Conservation (phyloP, 2,113 vertebrate species). For the Cheirogaleus medius region DNA sequence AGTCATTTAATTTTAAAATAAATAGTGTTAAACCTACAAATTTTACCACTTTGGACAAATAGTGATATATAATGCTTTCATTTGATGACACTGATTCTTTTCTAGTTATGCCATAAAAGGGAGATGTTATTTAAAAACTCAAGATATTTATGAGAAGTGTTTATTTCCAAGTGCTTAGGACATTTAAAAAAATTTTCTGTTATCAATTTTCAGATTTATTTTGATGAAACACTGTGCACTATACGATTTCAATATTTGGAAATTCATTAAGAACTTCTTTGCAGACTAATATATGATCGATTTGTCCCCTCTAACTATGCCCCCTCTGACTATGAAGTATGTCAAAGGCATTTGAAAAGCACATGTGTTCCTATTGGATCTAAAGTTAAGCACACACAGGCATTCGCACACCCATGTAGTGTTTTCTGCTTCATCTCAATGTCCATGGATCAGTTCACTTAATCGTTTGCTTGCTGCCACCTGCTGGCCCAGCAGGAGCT, state of each 20-base stretch:
- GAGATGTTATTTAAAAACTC: neutral
- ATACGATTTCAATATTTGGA: neutral
- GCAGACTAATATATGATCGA: neutral
- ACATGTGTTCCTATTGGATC: neutral
- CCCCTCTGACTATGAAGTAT: neutral
- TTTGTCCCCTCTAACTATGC: neutral
- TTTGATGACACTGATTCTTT: neutral
- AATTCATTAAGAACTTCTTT: neutral
- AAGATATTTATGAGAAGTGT: neutral
- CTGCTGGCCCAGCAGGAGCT: neutral
- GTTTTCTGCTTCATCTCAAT: neutral
- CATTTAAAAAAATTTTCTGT: neutral
- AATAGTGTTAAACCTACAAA: neutral
- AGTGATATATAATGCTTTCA: neutral
- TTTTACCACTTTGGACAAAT: neutral
- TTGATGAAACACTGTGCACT: neutral
- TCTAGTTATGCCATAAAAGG: slow-evolving; percentile 18
- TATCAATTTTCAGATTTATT: slow-evolving; percentile 23
- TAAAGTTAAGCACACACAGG: neutral
- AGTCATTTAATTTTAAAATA: slow-evolving; percentile 32
- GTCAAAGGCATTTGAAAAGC: neutral
- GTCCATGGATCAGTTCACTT: neutral
- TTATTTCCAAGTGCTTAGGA: neutral
- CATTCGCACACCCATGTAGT: neutral
- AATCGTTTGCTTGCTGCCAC: neutral